Conservation (phyloP, 2,797 vertebrate species). For the Scleropages formosus region DNA sequence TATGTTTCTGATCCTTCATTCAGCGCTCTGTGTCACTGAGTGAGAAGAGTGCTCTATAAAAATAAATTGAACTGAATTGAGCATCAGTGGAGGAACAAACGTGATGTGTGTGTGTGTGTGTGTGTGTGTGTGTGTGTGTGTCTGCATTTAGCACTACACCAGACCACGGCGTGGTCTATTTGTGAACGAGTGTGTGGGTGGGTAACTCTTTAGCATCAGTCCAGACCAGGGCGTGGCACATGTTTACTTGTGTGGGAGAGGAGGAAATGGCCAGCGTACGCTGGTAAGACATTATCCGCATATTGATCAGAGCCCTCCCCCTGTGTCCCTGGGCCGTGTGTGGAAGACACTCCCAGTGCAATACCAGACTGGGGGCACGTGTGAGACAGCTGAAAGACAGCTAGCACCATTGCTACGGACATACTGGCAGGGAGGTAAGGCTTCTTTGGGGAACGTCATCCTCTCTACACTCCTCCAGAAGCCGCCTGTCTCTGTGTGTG, state of each 20-base stretch:
- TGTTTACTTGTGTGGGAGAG: slow-evolving; percentile 17
- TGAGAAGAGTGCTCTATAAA: too few species aligned
- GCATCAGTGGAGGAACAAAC: too few species aligned
- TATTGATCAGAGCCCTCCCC: slow-evolving; percentile 30
- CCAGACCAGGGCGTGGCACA: neutral
- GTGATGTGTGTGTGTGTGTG: neutral
- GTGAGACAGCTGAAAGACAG: slow-evolving; percentile 45
- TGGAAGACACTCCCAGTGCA: slow-evolving; percentile 37
- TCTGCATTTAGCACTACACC: neutral
- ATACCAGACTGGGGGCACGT: slow-evolving; percentile 35
- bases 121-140: neutral
- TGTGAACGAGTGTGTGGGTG: neutral
- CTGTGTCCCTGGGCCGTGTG: neutral
- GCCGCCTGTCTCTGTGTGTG: neutral
- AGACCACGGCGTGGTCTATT: neutral
- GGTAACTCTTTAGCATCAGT: neutral
- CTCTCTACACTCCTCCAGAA: neutral
- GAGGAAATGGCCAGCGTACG: slow-evolving; percentile 2
- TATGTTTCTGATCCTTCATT: too few species aligned
- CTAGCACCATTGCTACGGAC: slow-evolving; percentile 47
- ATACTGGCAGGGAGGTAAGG: slow-evolving; percentile 65
- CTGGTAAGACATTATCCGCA: slow-evolving; percentile 29
- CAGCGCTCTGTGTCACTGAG: too few species aligned
- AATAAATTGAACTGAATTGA: too few species aligned
- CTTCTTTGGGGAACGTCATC: slow-evolving; percentile 26